Evolutionary conservation across 2,113 vertebrate genomes (phyloP), one percentile per base, ranked within the genome.

Genomic region (Polyodon spathula): DNA sequence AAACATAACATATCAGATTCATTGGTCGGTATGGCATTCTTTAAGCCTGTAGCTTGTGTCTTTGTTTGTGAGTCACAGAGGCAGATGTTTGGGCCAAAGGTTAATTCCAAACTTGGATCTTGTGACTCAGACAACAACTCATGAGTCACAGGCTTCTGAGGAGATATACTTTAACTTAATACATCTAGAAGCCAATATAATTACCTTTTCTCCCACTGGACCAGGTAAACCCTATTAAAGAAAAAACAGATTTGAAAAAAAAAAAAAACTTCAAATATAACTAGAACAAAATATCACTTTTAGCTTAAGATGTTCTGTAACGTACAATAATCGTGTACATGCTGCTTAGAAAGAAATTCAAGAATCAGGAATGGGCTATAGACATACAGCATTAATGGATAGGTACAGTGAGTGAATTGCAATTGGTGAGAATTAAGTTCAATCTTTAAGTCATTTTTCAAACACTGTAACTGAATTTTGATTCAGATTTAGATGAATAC

Each of bases 181-280:
- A 54, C 37, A 60, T 46, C 40, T 46, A 17, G 12, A 65, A 63
- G 58, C 72, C 48, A 60, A 66, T 58, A 71, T 72, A 68, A 70
- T 69, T 74, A 87, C 83, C 81, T 81, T 78, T 17, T 81, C 79
- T 77, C 86, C 86, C 60, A 73, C 73, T 37, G 67, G 66, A 58
- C 86, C 84, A 8, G 6, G 68, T 4, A 56, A 54, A 16, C 82
- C 83, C 82, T 87, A 67, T 12, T 8, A 15, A 54, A 60, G 16
- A 27, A 27, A 27, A 27, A 27, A 17, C 12, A 43, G 11, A 16
- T 14, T 41, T 37, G 37, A 5, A 10, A 8, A 40, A 44, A 17
- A 43, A 14, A 53, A 4, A 37, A 37, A 2, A 27, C 27, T 27
- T 27, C 27, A 27, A 27, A 27, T 27, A 27, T 3, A 27, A 27